Evolutionary conservation across 2,113 vertebrate species (phyloP).

Genomic region (Pagrus major): DNA sequence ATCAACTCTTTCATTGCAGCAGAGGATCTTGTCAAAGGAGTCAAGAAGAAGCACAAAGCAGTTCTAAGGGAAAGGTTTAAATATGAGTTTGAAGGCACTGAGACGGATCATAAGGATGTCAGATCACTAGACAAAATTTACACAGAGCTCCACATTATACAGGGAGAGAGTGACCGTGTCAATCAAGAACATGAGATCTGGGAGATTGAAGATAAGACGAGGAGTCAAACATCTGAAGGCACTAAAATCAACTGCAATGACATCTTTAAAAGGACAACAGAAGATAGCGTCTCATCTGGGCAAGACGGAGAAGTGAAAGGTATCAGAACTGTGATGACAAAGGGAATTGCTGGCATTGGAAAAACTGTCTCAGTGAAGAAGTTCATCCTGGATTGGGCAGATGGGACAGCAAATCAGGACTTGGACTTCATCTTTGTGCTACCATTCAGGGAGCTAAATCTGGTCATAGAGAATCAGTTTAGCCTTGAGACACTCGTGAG

Average conservation of each 20-base stretch:
- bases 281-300: not conserved
- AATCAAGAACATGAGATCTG: slow-evolving; percentile 56
- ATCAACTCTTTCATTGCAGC: slow-evolving; percentile 16
- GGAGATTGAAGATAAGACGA: slow-evolving; percentile 40
- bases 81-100: slow-evolving; percentile 20
- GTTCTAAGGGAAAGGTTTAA: not conserved
- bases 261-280: slow-evolving; percentile 27
- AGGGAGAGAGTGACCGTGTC: slow-evolving; percentile 43
- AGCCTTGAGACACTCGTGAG: slow-evolving; percentile 44
- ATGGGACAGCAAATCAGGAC: slow-evolving; percentile 37
- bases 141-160: slow-evolving; percentile 55
- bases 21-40: not conserved
- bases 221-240: slow-evolving; percentile 12
- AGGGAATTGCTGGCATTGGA: slow-evolving; percentile 60
- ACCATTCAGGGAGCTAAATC: slow-evolving; percentile 57
- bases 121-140: slow-evolving; percentile 37
- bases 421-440: slow-evolving; percentile 51
- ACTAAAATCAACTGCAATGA: slow-evolving; percentile 43
- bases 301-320: not conserved
- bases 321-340: slow-evolving; percentile 52
- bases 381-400: slow-evolving; percentile 65
- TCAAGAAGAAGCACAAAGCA: slow-evolving; percentile 23
- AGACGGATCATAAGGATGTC: not conserved
- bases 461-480: slow-evolving; percentile 15
- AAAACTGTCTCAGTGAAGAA: slow-evolving; percentile 66